Conservation (phyloP, 2,797 vertebrate species). For the Scleropages formosus region DNA sequence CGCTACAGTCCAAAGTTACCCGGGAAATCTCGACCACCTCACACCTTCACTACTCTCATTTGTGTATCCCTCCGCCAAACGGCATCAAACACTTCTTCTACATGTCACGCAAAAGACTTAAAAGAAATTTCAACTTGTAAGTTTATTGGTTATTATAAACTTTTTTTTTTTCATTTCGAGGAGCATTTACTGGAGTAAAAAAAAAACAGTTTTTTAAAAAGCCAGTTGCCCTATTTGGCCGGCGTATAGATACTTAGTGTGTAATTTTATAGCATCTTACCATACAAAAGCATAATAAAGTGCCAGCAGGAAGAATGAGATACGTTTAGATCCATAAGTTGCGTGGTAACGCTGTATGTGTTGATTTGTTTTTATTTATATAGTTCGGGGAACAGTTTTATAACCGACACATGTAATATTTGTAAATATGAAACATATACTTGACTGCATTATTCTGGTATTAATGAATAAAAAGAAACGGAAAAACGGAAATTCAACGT, state of each 20-base stretch:
- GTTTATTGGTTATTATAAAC: background rate
- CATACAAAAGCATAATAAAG: too few species aligned
- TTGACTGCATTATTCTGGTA: too few species aligned
- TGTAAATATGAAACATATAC: too few species aligned
- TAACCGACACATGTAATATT: too few species aligned
- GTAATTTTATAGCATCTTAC: background rate
- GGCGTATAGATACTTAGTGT: constrained; percentile 5
- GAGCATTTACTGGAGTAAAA: background rate
- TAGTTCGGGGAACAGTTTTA: too few species aligned
- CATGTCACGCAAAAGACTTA: background rate
- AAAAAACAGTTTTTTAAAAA: background rate
- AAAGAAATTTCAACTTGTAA: background rate
- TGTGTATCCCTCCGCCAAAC: constrained; percentile 19
- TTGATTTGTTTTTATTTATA: too few species aligned
- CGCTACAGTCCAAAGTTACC: constrained; percentile 1
- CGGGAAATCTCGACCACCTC: background rate
- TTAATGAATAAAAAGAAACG: too few species aligned
- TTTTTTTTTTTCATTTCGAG: too few species aligned
- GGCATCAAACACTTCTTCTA: background rate
- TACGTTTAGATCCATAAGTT: too few species aligned
- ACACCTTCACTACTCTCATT: constrained; percentile 4
- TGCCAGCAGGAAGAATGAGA: too few species aligned
- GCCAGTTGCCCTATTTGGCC: background rate
- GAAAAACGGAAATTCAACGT: background rate
- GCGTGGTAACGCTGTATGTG: too few species aligned